Percentiles rank a stretch among this genome's conserved stretches.
These are phyloP conservation scores for Philotrypesis tridentata DNA, from an alignment of 1,140 invertebrate genomes.

Conservation along the genomic window DNA sequence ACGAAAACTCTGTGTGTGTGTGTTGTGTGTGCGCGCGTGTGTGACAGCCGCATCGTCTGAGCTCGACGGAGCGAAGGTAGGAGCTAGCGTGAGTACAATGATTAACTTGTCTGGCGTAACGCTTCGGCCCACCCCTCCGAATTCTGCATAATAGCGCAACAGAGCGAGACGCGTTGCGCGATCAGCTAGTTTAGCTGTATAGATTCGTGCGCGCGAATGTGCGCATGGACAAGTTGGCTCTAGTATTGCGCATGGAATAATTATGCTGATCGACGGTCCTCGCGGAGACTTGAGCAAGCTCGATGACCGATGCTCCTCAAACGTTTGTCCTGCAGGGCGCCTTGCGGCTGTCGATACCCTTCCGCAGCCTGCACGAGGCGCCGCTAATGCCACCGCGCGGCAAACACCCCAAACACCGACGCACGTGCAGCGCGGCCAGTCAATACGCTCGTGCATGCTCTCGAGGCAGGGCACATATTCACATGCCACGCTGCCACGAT, in stretches of 20 bases:
- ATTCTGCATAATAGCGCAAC: background rate
- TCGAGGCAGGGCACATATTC: too few species aligned
- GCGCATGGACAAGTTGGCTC: too few species aligned
- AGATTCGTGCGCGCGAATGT: too few species aligned
- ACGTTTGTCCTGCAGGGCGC: constrained; percentile 8
- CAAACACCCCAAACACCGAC: too few species aligned
- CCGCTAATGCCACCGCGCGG: background rate
- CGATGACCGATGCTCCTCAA: constrained; percentile 10
- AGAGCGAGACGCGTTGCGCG: background rate
- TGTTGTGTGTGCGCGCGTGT: too few species aligned
- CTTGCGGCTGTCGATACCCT: background rate
- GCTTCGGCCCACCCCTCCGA: background rate
- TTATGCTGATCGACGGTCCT: background rate
- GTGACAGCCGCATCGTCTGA: background rate
- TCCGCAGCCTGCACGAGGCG: background rate
- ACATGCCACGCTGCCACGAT: too few species aligned
- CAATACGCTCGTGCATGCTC: background rate
- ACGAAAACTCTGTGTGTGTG: background rate
- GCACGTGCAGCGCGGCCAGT: background rate
- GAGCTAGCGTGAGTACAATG: background rate
- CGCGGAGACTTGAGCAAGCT: background rate
- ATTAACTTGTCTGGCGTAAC: constrained; percentile 9
- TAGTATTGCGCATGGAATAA: constrained; percentile 17
- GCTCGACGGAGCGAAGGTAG: background rate
- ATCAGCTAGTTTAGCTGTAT: background rate